Evolutionary conservation across 1,140 invertebrate species (phyloP).

Genomic region (Halesus radiatus): DNA sequence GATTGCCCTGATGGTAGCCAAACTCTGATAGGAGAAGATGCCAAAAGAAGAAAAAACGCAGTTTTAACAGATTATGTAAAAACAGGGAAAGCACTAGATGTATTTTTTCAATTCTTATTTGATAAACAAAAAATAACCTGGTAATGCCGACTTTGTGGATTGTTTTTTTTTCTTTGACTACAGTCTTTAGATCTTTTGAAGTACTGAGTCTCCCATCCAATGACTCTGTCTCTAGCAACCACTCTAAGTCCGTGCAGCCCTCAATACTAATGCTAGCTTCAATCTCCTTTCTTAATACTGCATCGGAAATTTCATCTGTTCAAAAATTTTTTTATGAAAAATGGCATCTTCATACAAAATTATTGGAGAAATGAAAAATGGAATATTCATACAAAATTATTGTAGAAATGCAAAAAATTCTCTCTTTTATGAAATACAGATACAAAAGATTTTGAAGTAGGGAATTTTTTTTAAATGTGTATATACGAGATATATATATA

Average conservation of each 20-base stretch:
- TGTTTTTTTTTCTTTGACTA: neutral
- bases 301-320: constrained; percentile 11
- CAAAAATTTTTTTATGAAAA: neutral
- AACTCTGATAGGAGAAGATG: too few relatives aligned
- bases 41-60: too few relatives aligned
- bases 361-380: neutral
- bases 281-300: constrained; percentile 18
- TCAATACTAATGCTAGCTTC: constrained; percentile 33
- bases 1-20: too few relatives aligned
- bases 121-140: neutral
- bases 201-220: neutral
- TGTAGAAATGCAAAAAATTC: too few relatives aligned
- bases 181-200: neutral
- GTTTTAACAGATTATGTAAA: too few relatives aligned
- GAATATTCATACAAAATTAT: neutral
- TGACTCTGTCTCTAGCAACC: constrained; percentile 45
- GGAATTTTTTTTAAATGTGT: too few relatives aligned
- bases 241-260: constrained; percentile 50
- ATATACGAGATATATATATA: too few relatives aligned
- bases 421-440: too few relatives aligned
- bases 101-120: too few relatives aligned
- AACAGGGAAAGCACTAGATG: too few relatives aligned
- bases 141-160: neutral
- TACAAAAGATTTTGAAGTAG: too few relatives aligned
- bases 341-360: neutral